These are phyloP conservation scores for Willowsia nigromaculata DNA, from an alignment of 2,888 invertebrate genomes.

Conservation along the genomic window DNA sequence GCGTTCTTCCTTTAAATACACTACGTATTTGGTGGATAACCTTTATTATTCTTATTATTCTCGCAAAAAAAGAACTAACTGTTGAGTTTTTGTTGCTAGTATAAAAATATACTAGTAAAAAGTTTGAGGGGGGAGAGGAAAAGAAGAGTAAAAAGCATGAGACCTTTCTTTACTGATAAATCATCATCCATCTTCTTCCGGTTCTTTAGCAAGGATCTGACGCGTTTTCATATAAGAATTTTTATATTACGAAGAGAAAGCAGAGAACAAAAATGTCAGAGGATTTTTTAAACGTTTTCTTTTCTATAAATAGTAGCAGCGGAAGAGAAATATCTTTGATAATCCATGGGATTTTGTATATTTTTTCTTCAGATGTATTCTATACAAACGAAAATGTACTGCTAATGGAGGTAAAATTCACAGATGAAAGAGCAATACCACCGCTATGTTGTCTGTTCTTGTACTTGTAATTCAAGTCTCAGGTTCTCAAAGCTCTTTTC, in stretches of 20 bases:
- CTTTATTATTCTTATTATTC: neutral
- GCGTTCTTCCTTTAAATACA: slow-evolving; percentile 24
- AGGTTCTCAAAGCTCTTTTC: neutral
- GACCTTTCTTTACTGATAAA: slow-evolving; percentile 51
- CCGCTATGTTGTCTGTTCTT: neutral
- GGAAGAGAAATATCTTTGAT: slow-evolving; percentile 14
- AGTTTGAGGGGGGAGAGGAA: neutral
- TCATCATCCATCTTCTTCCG: slow-evolving; percentile 68
- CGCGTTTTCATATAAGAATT: neutral
- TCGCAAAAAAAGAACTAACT: neutral
- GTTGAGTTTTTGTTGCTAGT: neutral
- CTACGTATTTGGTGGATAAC: neutral
- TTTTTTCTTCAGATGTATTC: neutral
- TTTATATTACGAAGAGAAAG: neutral
- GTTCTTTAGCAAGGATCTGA: slow-evolving; percentile 42
- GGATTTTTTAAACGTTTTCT: neutral
- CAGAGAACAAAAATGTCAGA: neutral
- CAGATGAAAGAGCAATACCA: slow-evolving; percentile 51
- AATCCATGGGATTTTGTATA: slow-evolving; percentile 55
- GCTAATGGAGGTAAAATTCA: slow-evolving; percentile 48
- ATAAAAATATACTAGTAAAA: neutral
- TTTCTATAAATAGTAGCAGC: neutral
- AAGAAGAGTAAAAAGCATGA: slow-evolving; percentile 5
- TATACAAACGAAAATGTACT: slow-evolving; percentile 31
- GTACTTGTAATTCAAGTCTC: neutral